Percentiles rank a stretch among this genome's conserved stretches.
These are phyloP conservation scores for Saguinus imperator DNA, from an alignment of 2,113 vertebrate species.

Conservation along the genomic window DNA sequence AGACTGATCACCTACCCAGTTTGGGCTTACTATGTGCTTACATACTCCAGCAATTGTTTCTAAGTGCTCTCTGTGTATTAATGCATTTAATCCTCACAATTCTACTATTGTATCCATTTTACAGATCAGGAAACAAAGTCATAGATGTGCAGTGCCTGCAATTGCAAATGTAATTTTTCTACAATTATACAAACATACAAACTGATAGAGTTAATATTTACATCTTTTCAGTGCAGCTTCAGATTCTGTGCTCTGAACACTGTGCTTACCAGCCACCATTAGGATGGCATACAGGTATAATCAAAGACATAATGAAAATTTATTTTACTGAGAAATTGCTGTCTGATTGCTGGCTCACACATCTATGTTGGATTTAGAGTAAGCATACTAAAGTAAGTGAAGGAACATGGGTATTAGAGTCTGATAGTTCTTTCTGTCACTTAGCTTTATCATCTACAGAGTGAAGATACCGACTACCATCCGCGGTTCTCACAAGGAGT, in stretches of 20 bases:
- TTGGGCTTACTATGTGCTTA: neutral
- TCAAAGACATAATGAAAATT: neutral
- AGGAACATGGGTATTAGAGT: neutral
- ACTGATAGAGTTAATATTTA: neutral
- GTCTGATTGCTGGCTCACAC: neutral
- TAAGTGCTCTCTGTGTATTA: neutral
- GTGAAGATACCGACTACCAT: accelerated
- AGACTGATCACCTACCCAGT: neutral
- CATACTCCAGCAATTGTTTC: neutral
- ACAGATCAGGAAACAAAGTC: neutral
- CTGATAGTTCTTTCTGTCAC: neutral
- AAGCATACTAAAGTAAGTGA: neutral
- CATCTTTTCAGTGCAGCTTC: neutral
- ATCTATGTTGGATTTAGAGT: neutral
- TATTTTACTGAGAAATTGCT: neutral
- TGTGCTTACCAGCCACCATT: accelerated
- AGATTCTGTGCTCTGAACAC: neutral
- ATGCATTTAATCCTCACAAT: neutral
- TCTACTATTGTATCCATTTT: neutral
- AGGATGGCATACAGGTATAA: accelerated
- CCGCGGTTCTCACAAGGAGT: neutral
- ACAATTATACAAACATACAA: neutral
- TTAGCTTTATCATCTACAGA: neutral
- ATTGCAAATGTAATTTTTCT: neutral
- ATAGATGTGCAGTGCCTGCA: neutral